Base-by-base conservation (phyloP, 2,888 invertebrate genomes). In the Hypomecis atomaria region DNA sequence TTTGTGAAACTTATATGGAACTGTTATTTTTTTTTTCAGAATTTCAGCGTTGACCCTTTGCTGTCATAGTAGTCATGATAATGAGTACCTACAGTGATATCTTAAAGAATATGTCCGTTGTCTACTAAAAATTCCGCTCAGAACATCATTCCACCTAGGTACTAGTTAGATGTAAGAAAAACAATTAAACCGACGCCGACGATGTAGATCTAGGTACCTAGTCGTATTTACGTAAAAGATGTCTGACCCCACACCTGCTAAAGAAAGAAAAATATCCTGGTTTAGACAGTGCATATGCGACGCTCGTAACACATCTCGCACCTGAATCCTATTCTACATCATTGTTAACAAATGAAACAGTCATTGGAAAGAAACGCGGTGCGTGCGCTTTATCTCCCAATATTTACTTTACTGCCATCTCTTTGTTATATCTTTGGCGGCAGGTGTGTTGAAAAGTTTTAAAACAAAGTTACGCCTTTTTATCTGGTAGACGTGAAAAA, bases 261-360 rank as follows among this genome's bases (percentile, higher is more conserved):
- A 66, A 53, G 62, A 56, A 66, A 53, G 62, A 65, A 66, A 68
- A 67, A 66, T 60, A 61, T 58, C 37, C 37, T 9, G 60, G 57
- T 62, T 63, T 53, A 61, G 56, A 63, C 56, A 63, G 54, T 43
- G 36, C 33, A 66, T 66, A 64, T 62, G 74, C 72, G 77, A 83
- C 79, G 81, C 84, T 82, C 79, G 80, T 76, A 79, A 79, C 77
- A 72, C 33, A 10, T 75, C 75, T 71, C 68, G 73, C 88, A 89
- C 87, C 88, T 89, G 87, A 82, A 78, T 49, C 49, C 10, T 10
- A 48, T 48, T 36, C n/a, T 36, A 37, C 76, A 83, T 84, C 82
- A 89, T 90, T 90, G 89, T 90, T 87, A 84, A 23, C 23, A 23
- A 23, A 23, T 66, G 70, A 71, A 62, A 82, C 82, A 87, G 76